Conservation (phyloP, 2,888 invertebrate species). For the Torymus aiolomorphi region DNA sequence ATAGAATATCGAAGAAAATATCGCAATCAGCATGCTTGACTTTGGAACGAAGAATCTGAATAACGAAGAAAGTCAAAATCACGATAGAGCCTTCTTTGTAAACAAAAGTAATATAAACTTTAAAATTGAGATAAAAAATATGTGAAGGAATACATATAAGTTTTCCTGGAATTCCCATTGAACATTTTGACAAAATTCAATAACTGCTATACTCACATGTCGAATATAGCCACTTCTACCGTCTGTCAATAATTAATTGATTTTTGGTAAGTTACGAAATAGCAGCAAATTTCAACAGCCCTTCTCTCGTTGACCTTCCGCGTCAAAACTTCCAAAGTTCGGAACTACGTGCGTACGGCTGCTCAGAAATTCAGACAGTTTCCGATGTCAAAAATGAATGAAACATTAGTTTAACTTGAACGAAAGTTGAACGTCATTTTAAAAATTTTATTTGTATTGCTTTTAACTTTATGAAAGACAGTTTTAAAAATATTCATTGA, state of each 20-base stretch:
- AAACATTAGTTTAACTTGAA: conserved; percentile 21
- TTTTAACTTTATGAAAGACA: background rate
- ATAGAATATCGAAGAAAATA: background rate
- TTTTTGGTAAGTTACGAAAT: conserved; percentile 36
- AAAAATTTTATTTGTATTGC: background rate
- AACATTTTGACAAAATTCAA: too few relatives aligned
- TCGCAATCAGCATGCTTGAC: too few relatives aligned
- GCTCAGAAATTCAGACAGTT: conserved; percentile 31
- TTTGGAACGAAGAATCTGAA: too few relatives aligned
- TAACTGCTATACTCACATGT: too few relatives aligned
- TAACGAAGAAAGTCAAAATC: too few relatives aligned
- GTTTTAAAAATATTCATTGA: too few relatives aligned
- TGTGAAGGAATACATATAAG: too few relatives aligned
- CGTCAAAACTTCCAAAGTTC: conserved; percentile 41
- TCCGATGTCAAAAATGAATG: conserved; percentile 24
- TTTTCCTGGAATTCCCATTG: too few relatives aligned
- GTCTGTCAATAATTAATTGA: conserved; percentile 39
- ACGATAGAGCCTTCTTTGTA: too few relatives aligned
- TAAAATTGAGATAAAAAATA: too few relatives aligned
- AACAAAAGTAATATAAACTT: too few relatives aligned
- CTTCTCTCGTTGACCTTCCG: conserved; percentile 30
- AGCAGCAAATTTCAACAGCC: conserved; percentile 29
- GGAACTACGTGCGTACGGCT: conserved; percentile 5
- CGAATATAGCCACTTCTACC: background rate
- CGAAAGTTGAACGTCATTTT: conserved; percentile 5